Evolutionary conservation across 2,113 vertebrate species (phyloP), one percentile per base, ranked within the genome.

Genomic region (Ptilonorhynchus violaceus): DNA sequence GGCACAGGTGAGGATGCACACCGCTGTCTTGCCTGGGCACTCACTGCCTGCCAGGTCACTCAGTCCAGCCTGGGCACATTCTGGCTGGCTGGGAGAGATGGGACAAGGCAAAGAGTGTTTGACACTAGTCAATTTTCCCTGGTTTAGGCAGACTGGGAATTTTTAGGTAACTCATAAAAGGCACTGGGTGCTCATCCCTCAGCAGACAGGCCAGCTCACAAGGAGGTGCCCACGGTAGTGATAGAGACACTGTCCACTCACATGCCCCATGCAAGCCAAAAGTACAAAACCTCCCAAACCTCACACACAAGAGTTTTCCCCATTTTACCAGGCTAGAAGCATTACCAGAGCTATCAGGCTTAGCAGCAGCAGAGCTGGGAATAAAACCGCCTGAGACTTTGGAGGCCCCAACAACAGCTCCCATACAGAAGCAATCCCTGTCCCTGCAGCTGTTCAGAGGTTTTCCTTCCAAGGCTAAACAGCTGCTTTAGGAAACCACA

Each of bases 201-300:
- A 1, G 37, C 78, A 62, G 35, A n/a, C 16, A 46, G 59, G 23
- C 22, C 69, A 41, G 39, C 72, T 88, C 11, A 2, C 47, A 16
- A 21, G 56, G 76, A 53, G n/a, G 5, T 84, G 47, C 33, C 55
- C 56, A 47, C 0, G 0, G 5, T 16, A n/a, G 21, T 0, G 0
- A 10, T 2, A 6, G 27, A 22, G n/a, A 18, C 3, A 2, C 33
- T 15, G 5, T 8, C 55, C 49, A 0, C 19, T 47, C 8, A 4
- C 21, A 55, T 23, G 35, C 41, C 18, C 59, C 2, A 0, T 0
- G 0, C 15, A 18, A 62, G 35, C 33, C 72, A 59, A 86, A 83
- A 58, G 18, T 39, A 27, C 6, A 7, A 75, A 68, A 3, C 7
- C 18, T 22, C 64, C 37, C 52, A 28, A 37, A 33, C 5, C 17